A percentile compares a stretch with the other conserved stretches of the same genome.
Conservation (phyloP, 2,113 vertebrate genomes). For the Pituophis catenifer region DNA sequence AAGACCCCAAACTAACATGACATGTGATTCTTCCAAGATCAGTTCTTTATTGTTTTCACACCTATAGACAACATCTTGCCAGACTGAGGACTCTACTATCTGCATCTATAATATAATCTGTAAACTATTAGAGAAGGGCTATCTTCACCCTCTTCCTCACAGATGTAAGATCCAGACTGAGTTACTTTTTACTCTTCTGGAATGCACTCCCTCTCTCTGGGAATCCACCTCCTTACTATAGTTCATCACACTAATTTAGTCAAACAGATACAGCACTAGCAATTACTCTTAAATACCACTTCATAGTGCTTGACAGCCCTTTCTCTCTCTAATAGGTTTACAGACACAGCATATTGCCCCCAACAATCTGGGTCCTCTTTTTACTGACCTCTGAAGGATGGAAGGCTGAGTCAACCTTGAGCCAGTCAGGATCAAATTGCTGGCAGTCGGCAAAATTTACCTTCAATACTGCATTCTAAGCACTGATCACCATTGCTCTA, state of each 20-base stretch:
- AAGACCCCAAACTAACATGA: background rate
- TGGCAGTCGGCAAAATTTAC: background rate
- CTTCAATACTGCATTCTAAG: background rate
- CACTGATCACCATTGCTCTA: background rate
- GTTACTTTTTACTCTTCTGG: background rate
- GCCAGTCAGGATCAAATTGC: background rate
- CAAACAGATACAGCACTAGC: background rate
- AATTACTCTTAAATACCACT: background rate
- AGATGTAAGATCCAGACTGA: background rate
- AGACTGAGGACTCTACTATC: background rate
- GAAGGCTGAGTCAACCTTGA: background rate
- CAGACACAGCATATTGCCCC: background rate
- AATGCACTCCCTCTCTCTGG: background rate
- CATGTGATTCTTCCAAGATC: background rate
- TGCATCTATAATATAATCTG: background rate
- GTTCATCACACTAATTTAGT: background rate
- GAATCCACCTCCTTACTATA: background rate
- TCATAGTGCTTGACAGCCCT: background rate
- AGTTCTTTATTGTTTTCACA: background rate
- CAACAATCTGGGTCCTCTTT: background rate
- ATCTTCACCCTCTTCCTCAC: background rate
- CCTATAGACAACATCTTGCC: background rate
- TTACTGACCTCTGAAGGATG: background rate
- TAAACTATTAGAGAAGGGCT: background rate
- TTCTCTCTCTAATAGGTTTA: background rate